Evolutionary conservation across 2,797 vertebrate species (phyloP), one percentile per base, ranked within the genome.

Genomic region (Columba guinea): DNA sequence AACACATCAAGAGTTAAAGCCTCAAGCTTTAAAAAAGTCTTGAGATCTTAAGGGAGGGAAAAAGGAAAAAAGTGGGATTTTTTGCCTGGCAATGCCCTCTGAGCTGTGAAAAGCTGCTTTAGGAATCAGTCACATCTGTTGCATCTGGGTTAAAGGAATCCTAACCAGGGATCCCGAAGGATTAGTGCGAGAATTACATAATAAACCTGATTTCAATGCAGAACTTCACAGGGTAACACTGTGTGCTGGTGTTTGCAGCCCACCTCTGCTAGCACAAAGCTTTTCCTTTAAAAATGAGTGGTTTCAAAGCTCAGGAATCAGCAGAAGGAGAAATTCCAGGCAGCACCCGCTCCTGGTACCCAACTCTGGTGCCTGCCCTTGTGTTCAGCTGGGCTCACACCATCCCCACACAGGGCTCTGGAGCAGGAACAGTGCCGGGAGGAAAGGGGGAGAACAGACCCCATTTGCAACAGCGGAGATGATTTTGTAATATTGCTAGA

Each of bases 61-160:
- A 63, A 19, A 52, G 60, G 46, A 32, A 34, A 24, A 1, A 35
- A 39, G 63, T 85, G 35, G 48, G 52, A 64, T 60, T 91, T 94
- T 93, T 37, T 71, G 58, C 59, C 94, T 84, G 89, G 81, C 84
- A 87, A 90, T 68, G 58, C 78, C 69, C 52, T 21, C 73, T 67
- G 85, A 91, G 87, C 73, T 79, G 67, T 85, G 68, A 92, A 95
- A 96, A 96, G 84, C 92, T 95, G 80, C 79, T 84, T 96, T 85
- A 90, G 89, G 79, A 93, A 74, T 58, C 3, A 0, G 67, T 70
- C 6, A 3, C 86, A 93, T 91, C 95, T 77, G 80, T 23, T 87
- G 46, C 62, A 80, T 81, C 73, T 62, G 90, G 70, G 77, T 60
- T 90, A 87, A 77, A 79, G 32, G 83, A 70, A 77, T 46, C 69